A percentile compares a stretch with the other conserved stretches of the same genome.
Conservation (phyloP, 2,888 invertebrate genomes). For the Amphipyra berbera region DNA sequence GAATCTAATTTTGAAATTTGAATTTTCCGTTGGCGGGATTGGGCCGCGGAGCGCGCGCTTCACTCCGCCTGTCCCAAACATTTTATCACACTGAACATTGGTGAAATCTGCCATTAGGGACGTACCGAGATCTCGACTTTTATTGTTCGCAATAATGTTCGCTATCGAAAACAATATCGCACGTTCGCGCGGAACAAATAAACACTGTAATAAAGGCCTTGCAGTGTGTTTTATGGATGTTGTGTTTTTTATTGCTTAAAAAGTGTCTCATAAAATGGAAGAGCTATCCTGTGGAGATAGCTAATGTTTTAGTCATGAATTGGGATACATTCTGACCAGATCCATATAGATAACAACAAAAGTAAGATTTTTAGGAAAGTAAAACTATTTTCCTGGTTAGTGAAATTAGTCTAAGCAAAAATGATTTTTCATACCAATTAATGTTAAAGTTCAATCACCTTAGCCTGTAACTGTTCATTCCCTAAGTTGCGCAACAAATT, state of each 20-base stretch:
- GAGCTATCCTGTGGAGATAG: conserved; percentile 4
- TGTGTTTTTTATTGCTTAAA: conserved; percentile 40
- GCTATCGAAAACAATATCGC: conserved; percentile 58
- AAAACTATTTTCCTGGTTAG: no score
- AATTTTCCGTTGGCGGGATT: conserved; percentile 82
- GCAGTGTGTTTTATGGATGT: conserved; percentile 45
- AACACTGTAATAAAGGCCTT: conserved; percentile 56
- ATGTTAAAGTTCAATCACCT: no score
- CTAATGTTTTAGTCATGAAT: conserved; percentile 17
- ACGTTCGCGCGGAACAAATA: conserved; percentile 54
- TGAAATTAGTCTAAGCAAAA: no score
- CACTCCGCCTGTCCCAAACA: conserved; percentile 78
- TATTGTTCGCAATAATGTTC: conserved; percentile 68
- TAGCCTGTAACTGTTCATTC: no score
- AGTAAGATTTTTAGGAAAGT: background rate
- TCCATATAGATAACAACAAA: conserved; percentile 2
- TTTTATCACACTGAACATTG: conserved; percentile 85
- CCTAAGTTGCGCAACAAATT: no score
- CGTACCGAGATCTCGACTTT: conserved; percentile 69
- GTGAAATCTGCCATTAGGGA: conserved; percentile 81
- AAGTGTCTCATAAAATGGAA: conserved; percentile 22
- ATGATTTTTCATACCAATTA: no score
- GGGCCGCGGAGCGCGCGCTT: conserved; percentile 70
- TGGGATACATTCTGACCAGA: background rate
- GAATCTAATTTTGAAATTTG: conserved; percentile 71